Percentiles rank a stretch among this genome's conserved stretches.
These are phyloP conservation scores for Psilopogon haemacephalus DNA, from an alignment of 2,113 vertebrate genomes.

Conservation along the genomic window DNA sequence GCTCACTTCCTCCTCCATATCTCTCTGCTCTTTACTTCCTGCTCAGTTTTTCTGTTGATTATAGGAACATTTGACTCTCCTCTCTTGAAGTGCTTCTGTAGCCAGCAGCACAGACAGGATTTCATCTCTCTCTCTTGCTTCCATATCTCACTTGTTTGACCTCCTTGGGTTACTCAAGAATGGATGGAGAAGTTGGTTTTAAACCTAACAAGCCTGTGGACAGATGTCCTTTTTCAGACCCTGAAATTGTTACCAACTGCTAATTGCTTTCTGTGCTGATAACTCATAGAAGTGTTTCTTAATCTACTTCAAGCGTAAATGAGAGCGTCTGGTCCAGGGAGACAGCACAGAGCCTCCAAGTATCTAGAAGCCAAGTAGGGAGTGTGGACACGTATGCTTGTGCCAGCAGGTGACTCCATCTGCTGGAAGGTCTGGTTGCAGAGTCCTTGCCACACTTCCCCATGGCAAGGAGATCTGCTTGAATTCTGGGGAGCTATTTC, in stretches of 20 bases:
- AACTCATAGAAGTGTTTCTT: neutral
- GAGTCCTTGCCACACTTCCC: neutral
- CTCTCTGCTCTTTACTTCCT: neutral
- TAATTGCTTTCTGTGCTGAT: neutral
- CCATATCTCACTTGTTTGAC: neutral
- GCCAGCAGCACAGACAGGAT: neutral
- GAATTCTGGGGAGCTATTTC: rapidly evolving
- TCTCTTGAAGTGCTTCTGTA: neutral
- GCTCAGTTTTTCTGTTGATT: neutral
- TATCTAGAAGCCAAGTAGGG: neutral
- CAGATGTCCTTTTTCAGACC: neutral
- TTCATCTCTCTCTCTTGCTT: neutral
- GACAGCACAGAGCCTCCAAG: neutral
- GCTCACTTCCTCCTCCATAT: neutral
- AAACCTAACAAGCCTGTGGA: neutral
- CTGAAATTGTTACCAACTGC: neutral
- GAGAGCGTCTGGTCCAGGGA: neutral
- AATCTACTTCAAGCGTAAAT: neutral
- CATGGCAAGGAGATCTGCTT: neutral
- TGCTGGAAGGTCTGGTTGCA: neutral
- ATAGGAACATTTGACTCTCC: neutral
- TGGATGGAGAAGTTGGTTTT: neutral
- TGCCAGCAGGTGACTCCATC: neutral
- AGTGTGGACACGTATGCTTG: neutral
- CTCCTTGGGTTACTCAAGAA: neutral